These are phyloP conservation scores for Nomada lathburiana DNA, from an alignment of 2,888 invertebrate genomes.

Conservation along the genomic window DNA sequence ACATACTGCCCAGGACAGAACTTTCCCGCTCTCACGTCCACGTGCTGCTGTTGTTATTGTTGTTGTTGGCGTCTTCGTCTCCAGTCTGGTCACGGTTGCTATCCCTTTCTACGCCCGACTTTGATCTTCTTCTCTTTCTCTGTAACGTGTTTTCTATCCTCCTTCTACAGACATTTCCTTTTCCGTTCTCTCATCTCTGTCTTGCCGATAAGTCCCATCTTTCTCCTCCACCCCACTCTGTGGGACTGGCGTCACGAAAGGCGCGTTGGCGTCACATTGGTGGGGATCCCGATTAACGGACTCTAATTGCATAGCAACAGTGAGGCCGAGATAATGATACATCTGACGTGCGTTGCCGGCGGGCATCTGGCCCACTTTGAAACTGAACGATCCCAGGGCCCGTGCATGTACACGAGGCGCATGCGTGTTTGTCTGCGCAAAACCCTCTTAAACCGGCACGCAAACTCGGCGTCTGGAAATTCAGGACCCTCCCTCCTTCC, in stretches of 20 bases:
- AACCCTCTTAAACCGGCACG: constrained; percentile 34
- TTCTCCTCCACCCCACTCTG: constrained; percentile 17
- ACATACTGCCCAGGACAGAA: constrained; percentile 19
- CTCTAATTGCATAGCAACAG: constrained; percentile 84
- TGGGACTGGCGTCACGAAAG: constrained; percentile 66
- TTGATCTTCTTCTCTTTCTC: constrained; percentile 28
- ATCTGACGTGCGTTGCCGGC: constrained; percentile 79
- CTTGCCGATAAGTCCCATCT: neutral
- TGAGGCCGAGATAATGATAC: constrained; percentile 82
- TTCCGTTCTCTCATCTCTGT: constrained; percentile 26
- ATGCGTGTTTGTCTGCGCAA: constrained; percentile 17
- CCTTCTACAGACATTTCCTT: constrained; percentile 24
- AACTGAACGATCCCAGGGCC: constrained; percentile 57
- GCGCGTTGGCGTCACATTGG: constrained; percentile 58
- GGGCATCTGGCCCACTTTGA: constrained; percentile 79
- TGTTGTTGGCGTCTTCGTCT: constrained; percentile 77
- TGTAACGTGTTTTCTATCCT: constrained; percentile 21
- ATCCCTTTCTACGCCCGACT: constrained; percentile 40
- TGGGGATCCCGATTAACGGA: constrained; percentile 80
- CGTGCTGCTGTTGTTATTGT: constrained; percentile 80
- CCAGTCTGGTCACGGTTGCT: constrained; percentile 18
- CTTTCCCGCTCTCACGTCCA: constrained; percentile 68
- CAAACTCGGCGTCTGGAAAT: constrained; percentile 44
- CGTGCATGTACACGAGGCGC: constrained; percentile 19
- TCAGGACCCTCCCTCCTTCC: constrained; percentile 8